phyloP scores from a whole-genome alignment of 2,113 vertebrate genomes.

The Xiphophorus hellerii region DNA sequence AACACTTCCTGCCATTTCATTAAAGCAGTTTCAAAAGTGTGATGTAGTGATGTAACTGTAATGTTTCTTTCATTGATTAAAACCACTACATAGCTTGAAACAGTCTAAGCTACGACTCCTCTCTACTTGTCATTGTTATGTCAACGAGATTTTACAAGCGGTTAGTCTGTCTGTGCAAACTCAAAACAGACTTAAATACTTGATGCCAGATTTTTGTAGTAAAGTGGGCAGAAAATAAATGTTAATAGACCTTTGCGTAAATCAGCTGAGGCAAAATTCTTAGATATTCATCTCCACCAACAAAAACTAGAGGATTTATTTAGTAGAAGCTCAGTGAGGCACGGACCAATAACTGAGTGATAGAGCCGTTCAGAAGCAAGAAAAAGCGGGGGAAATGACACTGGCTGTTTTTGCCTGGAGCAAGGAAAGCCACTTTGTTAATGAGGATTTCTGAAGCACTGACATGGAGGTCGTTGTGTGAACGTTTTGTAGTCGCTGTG shows the following conservation, averaged over 20 bases:
- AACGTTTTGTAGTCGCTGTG: slow-evolving; percentile 42
- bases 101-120: slow-evolving; percentile 15
- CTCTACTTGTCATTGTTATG: slow-evolving; percentile 27
- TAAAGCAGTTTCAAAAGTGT: no score
- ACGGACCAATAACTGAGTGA: slow-evolving; percentile 30
- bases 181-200: slow-evolving; percentile 12
- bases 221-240: slow-evolving; percentile 55
- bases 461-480: slow-evolving; percentile 32
- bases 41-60: no score
- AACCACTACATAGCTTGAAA: neutral
- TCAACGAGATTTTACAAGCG: slow-evolving; percentile 28
- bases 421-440: slow-evolving; percentile 60
- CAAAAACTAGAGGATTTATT: slow-evolving; percentile 57
- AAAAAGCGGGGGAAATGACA: slow-evolving; percentile 16
- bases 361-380: slow-evolving; percentile 5
- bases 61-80: neutral
- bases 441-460: slow-evolving; percentile 30
- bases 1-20: no score
- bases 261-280: slow-evolving; percentile 34
- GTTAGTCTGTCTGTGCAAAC: slow-evolving; percentile 22
- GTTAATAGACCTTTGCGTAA: slow-evolving; percentile 48
- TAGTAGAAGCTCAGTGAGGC: slow-evolving; percentile 35
- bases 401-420: slow-evolving; percentile 63
- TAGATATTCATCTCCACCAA: slow-evolving; percentile 43
- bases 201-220: slow-evolving; percentile 34